Conservation (phyloP, 2,888 invertebrate genomes). For the Standfussiana lucernea region DNA sequence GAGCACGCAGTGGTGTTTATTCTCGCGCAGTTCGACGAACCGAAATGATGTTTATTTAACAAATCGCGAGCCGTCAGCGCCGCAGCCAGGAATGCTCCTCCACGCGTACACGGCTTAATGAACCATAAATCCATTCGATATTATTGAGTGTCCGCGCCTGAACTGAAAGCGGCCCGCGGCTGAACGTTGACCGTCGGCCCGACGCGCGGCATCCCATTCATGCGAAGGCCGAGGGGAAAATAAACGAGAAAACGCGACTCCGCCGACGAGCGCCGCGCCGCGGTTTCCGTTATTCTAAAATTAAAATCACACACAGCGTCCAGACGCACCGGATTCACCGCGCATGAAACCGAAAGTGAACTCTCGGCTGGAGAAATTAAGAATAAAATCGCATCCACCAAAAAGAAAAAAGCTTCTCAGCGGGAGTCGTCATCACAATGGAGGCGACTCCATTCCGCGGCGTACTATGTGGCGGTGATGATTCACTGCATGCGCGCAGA, state of each 20-base stretch:
- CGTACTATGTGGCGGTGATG: conserved; percentile 72
- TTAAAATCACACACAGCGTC: conserved; percentile 76
- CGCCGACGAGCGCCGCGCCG: conserved; percentile 69
- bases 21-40: conserved; percentile 81
- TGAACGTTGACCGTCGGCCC: conserved; percentile 77
- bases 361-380: conserved; percentile 73
- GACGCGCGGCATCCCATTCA: conserved; percentile 83
- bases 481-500: conserved; percentile 75
- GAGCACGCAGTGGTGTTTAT: conserved; percentile 74
- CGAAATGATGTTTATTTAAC: conserved; percentile 77
- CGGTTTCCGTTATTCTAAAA: conserved; percentile 89
- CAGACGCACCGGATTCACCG: conserved; percentile 72
- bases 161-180: conserved; percentile 71
- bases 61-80: conserved; percentile 72
- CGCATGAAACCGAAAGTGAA: conserved; percentile 72
- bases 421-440: conserved; percentile 80
- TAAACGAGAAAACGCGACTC: conserved; percentile 78
- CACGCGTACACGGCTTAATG: conserved; percentile 76
- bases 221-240: conserved; percentile 84
- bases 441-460: conserved; percentile 69
- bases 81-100: conserved; percentile 65
- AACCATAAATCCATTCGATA: conserved; percentile 83
- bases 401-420: conserved; percentile 75
- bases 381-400: conserved; percentile 66
- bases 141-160: conserved; percentile 79